phyloP scores from a whole-genome alignment of 1,140 invertebrate species.

The Ephestia elutella region DNA sequence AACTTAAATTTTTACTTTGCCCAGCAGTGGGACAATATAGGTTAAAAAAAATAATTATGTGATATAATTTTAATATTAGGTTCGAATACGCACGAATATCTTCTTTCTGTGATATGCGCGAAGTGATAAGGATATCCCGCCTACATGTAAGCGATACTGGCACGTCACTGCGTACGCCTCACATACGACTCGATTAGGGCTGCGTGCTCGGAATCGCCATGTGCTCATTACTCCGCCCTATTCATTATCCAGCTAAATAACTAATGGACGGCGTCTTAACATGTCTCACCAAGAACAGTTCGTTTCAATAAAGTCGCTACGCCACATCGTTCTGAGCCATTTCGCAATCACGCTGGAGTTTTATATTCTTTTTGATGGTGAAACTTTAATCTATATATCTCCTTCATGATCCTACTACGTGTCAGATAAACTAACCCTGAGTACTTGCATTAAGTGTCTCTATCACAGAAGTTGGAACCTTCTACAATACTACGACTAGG shows the following conservation, averaged over 20 bases:
- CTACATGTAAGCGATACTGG: neutral
- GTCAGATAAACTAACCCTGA: neutral
- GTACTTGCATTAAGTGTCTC: too few relatives aligned
- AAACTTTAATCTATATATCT: neutral
- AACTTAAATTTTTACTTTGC: too few relatives aligned
- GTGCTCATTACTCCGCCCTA: constrained; percentile 17
- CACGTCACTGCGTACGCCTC: neutral
- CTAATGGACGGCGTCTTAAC: constrained; percentile 18
- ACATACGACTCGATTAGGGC: constrained; percentile 49
- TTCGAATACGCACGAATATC: neutral
- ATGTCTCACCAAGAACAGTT: constrained; percentile 9
- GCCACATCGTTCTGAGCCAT: neutral
- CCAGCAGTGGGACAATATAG: too few relatives aligned
- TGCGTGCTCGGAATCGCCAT: constrained; percentile 16
- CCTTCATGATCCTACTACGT: neutral
- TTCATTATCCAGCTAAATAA: constrained; percentile 17
- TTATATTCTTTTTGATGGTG: neutral
- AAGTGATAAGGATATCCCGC: neutral
- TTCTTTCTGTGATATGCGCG: neutral
- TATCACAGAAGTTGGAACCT: too few relatives aligned
- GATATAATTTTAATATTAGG: too few relatives aligned
- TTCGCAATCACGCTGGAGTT: neutral
- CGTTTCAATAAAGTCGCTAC: constrained; percentile 7
- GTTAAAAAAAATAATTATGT: too few relatives aligned
- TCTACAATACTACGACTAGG: too few relatives aligned